phyloP scores from a whole-genome alignment of 2,113 vertebrate species.

The Menura novaehollandiae region DNA sequence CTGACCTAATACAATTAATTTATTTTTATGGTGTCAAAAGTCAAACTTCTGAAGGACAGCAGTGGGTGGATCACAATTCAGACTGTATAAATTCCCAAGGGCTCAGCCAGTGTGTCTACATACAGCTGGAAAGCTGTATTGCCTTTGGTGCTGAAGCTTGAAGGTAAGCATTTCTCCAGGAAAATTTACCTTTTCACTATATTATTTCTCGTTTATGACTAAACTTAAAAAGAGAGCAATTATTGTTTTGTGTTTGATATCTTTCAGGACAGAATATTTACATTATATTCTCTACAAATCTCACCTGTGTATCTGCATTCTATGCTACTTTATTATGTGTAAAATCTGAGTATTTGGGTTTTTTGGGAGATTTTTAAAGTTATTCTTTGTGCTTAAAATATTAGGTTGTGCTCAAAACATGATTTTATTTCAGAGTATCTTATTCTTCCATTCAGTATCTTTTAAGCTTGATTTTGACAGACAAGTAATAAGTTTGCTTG shows the following conservation, averaged over 20 bases:
- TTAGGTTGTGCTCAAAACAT: background rate
- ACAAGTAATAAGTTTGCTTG: background rate
- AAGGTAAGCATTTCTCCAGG: constrained; percentile 15
- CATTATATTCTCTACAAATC: background rate
- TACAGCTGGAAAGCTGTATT: constrained; percentile 37
- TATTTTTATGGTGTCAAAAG: constrained; percentile 12
- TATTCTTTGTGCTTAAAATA: background rate
- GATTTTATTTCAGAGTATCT: background rate
- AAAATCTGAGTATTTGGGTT: background rate
- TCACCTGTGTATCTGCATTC: background rate
- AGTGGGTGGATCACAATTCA: background rate
- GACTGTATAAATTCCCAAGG: constrained; percentile 24
- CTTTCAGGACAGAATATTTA: background rate
- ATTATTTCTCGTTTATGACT: background rate
- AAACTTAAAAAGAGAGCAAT: background rate
- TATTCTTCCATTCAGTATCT: background rate
- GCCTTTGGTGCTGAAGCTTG: background rate
- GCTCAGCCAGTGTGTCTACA: background rate
- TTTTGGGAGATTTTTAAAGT: background rate
- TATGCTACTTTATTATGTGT: background rate
- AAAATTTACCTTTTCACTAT: background rate
- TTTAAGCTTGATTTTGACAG: background rate
- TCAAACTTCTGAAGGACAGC: constrained; percentile 1
- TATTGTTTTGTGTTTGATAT: background rate
- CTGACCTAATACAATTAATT: background rate